A percentile compares a stretch with the other conserved stretches of the same genome.
phyloP scores from a whole-genome alignment of 2,888 invertebrate genomes.

The Ramazzottius varieornatus region DNA sequence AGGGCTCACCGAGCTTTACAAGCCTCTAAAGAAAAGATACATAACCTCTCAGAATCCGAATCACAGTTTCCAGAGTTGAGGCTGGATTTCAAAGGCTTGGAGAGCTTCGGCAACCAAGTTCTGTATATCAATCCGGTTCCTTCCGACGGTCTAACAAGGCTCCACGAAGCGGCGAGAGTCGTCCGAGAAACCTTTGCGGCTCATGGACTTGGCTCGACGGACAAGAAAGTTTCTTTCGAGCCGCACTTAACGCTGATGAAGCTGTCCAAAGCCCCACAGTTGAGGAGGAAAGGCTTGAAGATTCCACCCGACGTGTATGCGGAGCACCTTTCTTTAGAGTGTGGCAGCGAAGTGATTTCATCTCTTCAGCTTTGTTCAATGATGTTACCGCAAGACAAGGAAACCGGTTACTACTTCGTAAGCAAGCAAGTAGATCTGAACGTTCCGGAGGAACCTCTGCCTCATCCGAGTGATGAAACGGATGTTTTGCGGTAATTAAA shows the following conservation, averaged over 20 bases:
- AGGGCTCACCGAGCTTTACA: no score
- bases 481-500: no score
- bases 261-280: neutral
- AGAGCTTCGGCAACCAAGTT: neutral
- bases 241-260: slow-evolving; percentile 1
- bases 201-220: neutral
- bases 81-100: no score
- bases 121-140: neutral
- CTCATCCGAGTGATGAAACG: no score
- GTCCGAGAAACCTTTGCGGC: neutral
- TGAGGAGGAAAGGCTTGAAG: neutral
- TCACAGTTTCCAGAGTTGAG: no score
- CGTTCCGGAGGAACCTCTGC: no score
- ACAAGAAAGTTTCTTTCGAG: neutral
- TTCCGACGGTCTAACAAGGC: neutral
- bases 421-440: neutral
- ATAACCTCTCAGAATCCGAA: no score
- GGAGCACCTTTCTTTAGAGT: neutral
- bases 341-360: neutral
- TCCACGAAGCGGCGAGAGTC: neutral
- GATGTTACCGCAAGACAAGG: neutral
- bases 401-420: neutral
- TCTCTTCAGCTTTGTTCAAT: neutral
- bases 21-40: no score
- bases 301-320: neutral